Conservation (phyloP, 2,113 vertebrate species). For the Talpa occidentalis region DNA sequence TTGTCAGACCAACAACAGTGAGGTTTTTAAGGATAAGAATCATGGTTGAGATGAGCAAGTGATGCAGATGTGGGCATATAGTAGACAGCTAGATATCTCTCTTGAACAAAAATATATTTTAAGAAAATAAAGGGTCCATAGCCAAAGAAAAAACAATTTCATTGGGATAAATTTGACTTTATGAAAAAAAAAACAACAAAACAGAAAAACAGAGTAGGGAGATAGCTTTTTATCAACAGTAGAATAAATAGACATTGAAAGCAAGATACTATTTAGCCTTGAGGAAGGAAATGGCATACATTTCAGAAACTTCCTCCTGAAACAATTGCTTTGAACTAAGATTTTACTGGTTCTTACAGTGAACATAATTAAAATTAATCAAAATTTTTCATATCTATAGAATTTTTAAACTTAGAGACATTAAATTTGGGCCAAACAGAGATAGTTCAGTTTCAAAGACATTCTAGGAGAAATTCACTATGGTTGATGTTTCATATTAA, state of each 20-base stretch:
- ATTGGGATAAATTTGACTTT: constrained; percentile 58
- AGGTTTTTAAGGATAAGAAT: neutral
- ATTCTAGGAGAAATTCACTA: constrained; percentile 72
- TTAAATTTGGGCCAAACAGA: constrained; percentile 81
- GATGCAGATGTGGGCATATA: neutral
- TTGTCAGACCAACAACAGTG: neutral
- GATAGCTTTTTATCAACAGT: constrained; percentile 70
- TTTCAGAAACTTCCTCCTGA: constrained; percentile 77
- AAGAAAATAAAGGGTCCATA: constrained; percentile 4
- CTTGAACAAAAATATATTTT: constrained; percentile 27
- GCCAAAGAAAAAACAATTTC: constrained; percentile 57
- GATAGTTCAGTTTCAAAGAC: constrained; percentile 80
- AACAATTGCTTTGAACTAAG: constrained; percentile 78
- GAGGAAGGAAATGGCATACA: constrained; percentile 75
- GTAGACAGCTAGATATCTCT: neutral
- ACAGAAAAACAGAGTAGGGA: constrained; percentile 58
- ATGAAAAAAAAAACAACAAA: constrained; percentile 13
- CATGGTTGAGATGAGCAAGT: neutral
- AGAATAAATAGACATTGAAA: constrained; percentile 52
- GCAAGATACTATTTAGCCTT: constrained; percentile 65
- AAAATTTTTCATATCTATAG: constrained; percentile 70
- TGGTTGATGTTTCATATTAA: constrained; percentile 80
- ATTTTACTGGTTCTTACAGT: constrained; percentile 78
- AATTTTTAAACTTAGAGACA: constrained; percentile 79
- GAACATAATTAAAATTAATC: constrained; percentile 81